Evolutionary conservation across 2,888 invertebrate genomes (phyloP), one percentile per base, ranked within the genome.

Genomic region (Auanema freiburgensis): DNA sequence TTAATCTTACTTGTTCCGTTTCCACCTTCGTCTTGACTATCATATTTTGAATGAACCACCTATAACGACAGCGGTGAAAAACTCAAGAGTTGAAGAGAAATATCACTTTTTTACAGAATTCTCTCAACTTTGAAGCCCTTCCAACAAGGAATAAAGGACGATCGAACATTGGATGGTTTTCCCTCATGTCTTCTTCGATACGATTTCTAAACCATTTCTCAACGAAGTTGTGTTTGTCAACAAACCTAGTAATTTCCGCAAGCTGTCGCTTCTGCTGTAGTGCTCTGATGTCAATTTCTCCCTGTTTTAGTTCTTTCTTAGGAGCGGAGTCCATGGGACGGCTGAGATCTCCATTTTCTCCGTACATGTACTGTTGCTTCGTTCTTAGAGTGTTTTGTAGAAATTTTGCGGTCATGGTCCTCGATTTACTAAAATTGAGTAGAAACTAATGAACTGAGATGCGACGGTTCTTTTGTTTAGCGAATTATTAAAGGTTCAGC

Each of bases 141-240:
- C 97, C 96, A 14, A 99, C 93, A 60, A 93, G 89, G 84, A 99
- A 93, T 42, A 99, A 87, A 0, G 98, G 98, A 0, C 97, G 96
- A 84, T 99, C 98, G 85, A 99, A 99, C 82, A 93, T 90, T 0
- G 98, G 98, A 86, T 99, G 98, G 85, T 99, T 99, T 85, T 99
- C 98, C 54, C 97, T 88, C 63, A 99, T 87, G 85, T 99, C 98
- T 85, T 98, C 97, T 85, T 99, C 83, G 24, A 83, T 81, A 57
- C 82, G 79, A 58, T 78, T 82, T 57, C 81, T 81, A 54, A 49
- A 98, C 2, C 95, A 2, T 23, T 33, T 18, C n/a, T 40, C 18
- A 0, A 14, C 21, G 1, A 12, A 21, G 16, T 6, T 11, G 41
- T 14, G 12, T 53, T 25, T 24, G 11, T 10, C 23, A n/a, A 8